Evolutionary conservation across 2,888 invertebrate genomes (phyloP).

Genomic region (Zhuqinia jingwanae): DNA sequence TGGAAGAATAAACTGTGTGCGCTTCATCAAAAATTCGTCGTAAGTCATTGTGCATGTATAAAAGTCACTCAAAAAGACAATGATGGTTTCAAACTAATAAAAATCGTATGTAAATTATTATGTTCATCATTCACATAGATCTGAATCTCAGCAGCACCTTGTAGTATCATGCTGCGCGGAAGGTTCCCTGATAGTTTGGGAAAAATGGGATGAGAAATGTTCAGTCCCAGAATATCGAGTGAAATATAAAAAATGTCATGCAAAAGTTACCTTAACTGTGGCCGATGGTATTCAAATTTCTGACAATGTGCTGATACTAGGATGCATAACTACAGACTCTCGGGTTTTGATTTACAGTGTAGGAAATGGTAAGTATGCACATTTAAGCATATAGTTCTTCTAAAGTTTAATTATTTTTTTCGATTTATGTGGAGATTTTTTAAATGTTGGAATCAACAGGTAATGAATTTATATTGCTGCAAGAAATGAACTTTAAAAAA

Average conservation of each 20-base stretch:
- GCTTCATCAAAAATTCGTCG: constrained; percentile 82
- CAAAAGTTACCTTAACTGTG: constrained; percentile 69
- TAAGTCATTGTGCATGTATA: constrained; percentile 65
- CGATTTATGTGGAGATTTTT: too few species aligned
- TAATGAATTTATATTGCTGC: constrained; percentile 51
- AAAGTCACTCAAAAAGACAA: not conserved
- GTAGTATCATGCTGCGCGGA: constrained; percentile 73
- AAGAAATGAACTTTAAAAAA: constrained; percentile 73
- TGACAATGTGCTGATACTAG: constrained; percentile 54
- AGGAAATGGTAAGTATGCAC: not conserved
- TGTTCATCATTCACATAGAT: too few species aligned
- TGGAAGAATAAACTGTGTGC: constrained; percentile 88
- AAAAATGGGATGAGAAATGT: not conserved
- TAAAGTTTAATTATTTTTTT: not conserved
- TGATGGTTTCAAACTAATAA: too few species aligned
- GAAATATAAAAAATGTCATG: constrained; percentile 20
- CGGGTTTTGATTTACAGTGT: constrained; percentile 65
- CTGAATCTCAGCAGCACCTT: constrained; percentile 28
- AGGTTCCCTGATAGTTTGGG: constrained; percentile 75
- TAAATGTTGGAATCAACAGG: too few species aligned
- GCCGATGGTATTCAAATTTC: constrained; percentile 73
- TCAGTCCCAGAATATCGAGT: constrained; percentile 40
- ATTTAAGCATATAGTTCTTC: too few species aligned
- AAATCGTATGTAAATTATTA: too few species aligned
- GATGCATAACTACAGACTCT: constrained; percentile 74